Evolutionary conservation across 2,888 invertebrate species (phyloP).

Genomic region (Trichogramma evanescens): DNA sequence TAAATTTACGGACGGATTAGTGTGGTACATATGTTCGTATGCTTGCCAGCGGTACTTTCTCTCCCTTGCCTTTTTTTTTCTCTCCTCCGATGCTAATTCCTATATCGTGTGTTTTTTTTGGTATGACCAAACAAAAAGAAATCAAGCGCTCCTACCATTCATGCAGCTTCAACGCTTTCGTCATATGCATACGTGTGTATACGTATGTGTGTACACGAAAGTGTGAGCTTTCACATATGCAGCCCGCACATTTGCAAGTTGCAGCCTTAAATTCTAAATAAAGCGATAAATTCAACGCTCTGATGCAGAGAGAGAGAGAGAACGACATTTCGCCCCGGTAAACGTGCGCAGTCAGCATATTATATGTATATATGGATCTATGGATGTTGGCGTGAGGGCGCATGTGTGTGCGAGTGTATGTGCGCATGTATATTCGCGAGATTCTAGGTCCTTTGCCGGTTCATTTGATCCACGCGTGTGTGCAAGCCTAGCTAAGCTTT

Average conservation of each 20-base stretch:
- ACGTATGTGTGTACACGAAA: too few relatives aligned
- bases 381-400: not conserved
- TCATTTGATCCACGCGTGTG: constrained; percentile 9
- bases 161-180: too few relatives aligned
- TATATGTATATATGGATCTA: too few relatives aligned
- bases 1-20: constrained; percentile 8
- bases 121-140: too few relatives aligned
- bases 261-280: constrained; percentile 26
- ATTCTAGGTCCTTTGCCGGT: constrained; percentile 13
- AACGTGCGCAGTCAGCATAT: not conserved
- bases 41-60: constrained; percentile 1
- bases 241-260: too few relatives aligned
- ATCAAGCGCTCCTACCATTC: too few relatives aligned
- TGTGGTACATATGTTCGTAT: not conserved
- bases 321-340: not conserved
- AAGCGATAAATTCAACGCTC: constrained; percentile 25
- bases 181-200: too few relatives aligned
- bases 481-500: not conserved
- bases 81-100: not conserved
- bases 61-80: not conserved
- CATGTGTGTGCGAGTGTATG: not conserved
- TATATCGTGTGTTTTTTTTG: not conserved
- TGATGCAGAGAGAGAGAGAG: not conserved
- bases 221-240: too few relatives aligned
- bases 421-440: constrained; percentile 7